Evolutionary conservation across 2,113 vertebrate genomes (phyloP), one percentile per base, ranked within the genome.

Genomic region (Antidorcas marsupialis): DNA sequence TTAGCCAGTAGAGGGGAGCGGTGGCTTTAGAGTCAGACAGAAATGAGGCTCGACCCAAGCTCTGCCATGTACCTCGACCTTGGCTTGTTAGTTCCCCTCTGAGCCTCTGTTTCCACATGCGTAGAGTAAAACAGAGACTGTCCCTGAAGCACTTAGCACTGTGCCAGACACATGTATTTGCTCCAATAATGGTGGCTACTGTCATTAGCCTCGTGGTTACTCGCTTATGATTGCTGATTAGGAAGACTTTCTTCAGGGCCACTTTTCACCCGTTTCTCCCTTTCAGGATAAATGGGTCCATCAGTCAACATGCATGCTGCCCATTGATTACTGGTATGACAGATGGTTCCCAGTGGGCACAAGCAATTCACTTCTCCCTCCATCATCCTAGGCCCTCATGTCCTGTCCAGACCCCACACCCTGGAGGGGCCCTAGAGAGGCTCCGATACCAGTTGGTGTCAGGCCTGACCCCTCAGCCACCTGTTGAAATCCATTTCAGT

Each of bases 401-500:
- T 50, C 67, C 79, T 43, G 64, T 36, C 79, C 50, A 81, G 57
- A 45, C 57, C 57, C 47, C 47, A 13, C 5, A 27, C 23, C 47
- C 91, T 3, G 30, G 36, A 89, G n/a, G 59, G 50, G 15, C 53
- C 36, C 30, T 27, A 33, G 78, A 59, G 87, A 50, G 13, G 1
- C 10, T 59, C 39, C 13, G 14, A 30, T 5, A 43, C 50, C 39
- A 23, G 3, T 0, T 4, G 6, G 50, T 21, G 36, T 78, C 39
- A 2, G 43, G 57, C 36, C 60, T 82, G 78, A 95, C 52, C 87
- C 91, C 36, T 64, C 59, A 76, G 96, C 16, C 76, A 98, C 97
- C 96, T 97, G 97, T 95, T 96, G 97, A 76, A 96, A 97, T 91
- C 76, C 84, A 71, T 60, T 67, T 60, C 43, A 64, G 96, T 97